Evolutionary conservation across 2,888 invertebrate genomes (phyloP).

Genomic region (Drosophila anomalata): DNA sequence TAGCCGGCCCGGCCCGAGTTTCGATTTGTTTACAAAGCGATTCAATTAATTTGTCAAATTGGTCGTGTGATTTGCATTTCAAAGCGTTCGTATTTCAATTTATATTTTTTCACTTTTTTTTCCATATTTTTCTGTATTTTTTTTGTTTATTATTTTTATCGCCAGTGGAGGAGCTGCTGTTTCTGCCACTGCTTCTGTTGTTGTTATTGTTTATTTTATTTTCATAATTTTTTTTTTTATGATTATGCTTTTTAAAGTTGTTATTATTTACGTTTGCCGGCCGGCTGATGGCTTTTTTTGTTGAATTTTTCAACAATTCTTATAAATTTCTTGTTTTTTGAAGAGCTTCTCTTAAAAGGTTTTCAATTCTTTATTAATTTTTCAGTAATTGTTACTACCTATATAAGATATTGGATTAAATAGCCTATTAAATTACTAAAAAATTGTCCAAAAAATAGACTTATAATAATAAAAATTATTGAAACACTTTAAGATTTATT

Average conservation of each 20-base stretch:
- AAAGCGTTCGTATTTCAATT: slow-evolving; percentile 38
- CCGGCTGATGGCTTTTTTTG: slow-evolving; percentile 12
- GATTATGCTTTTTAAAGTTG: slow-evolving; percentile 8
- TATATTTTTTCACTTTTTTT: slow-evolving; percentile 10
- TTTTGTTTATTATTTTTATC: slow-evolving; percentile 38
- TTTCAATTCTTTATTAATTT: background rate
- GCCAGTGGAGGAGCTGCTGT: slow-evolving; percentile 9
- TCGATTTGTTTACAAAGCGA: slow-evolving; percentile 41
- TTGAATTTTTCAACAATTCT: background rate
- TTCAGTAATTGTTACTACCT: too few relatives aligned
- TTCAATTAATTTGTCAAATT: slow-evolving; percentile 53
- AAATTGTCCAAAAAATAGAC: too few relatives aligned
- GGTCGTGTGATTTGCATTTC: slow-evolving; percentile 47
- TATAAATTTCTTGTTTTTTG: background rate
- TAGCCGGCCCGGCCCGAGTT: slow-evolving; percentile 8
- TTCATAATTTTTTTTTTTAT: slow-evolving; percentile 14
- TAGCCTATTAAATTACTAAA: too few relatives aligned
- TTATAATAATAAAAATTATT: too few relatives aligned
- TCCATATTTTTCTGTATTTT: background rate
- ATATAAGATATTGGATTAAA: too few relatives aligned
- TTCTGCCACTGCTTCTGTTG: background rate
- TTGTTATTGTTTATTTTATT: slow-evolving; percentile 28
- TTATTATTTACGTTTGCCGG: slow-evolving; percentile 34
- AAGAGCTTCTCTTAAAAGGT: background rate
- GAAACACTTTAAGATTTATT: too few relatives aligned